Evolutionary conservation across 2,888 invertebrate species (phyloP).

Genomic region (Caenorhabditis sp.): DNA sequence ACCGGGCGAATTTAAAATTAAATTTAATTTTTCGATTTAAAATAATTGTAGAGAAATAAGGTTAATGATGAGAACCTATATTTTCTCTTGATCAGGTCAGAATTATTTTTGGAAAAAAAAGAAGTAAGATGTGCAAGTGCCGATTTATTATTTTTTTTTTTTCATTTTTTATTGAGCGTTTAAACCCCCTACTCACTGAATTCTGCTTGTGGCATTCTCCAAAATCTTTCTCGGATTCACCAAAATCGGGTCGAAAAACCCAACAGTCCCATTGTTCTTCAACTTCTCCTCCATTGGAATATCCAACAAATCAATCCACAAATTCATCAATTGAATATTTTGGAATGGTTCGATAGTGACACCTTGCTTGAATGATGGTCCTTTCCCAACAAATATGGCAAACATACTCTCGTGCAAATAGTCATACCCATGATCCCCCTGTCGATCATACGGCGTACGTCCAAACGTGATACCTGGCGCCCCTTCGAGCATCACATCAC

Average conservation of each 20-base stretch:
- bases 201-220: neutral
- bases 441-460: slow-evolving; percentile 44
- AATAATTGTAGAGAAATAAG: too few relatives aligned
- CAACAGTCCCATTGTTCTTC: slow-evolving; percentile 64
- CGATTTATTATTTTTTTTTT: neutral
- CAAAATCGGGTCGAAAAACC: slow-evolving; percentile 48
- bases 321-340: slow-evolving; percentile 64
- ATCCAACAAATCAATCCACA: slow-evolving; percentile 45
- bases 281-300: slow-evolving; percentile 30
- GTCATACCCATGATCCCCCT: slow-evolving; percentile 67
- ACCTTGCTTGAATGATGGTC: slow-evolving; percentile 58
- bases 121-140: too few relatives aligned
- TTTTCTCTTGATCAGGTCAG: too few relatives aligned
- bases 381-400: slow-evolving; percentile 66
- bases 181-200: neutral
- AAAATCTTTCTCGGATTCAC: slow-evolving; percentile 7
- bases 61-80: too few relatives aligned
- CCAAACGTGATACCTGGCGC: slow-evolving; percentile 57
- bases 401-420: slow-evolving; percentile 58
- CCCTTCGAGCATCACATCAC: slow-evolving; percentile 64
- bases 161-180: neutral
- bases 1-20: too few relatives aligned
- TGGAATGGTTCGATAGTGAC: slow-evolving; percentile 59
- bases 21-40: too few relatives aligned
- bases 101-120: too few relatives aligned